phyloP scores from a whole-genome alignment of 2,888 invertebrate species.

The Lithophane ornitopus region DNA sequence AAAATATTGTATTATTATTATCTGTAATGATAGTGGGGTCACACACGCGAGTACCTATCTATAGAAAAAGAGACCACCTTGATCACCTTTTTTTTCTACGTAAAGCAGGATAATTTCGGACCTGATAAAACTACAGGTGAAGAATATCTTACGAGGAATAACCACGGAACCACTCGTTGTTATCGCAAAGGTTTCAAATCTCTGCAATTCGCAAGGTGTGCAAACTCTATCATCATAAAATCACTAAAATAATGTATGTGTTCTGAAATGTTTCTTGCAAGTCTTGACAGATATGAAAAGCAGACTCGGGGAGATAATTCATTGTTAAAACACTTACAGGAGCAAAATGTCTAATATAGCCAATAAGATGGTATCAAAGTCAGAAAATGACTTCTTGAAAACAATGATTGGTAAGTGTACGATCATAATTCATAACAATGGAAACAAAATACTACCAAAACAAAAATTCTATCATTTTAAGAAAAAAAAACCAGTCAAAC shows the following conservation, averaged over 20 bases:
- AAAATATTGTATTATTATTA: constrained; percentile 36
- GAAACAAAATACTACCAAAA: not conserved
- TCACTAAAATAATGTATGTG: constrained; percentile 17
- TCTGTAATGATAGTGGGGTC: constrained; percentile 41
- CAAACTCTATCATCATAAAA: constrained; percentile 18
- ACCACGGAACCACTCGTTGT: not conserved
- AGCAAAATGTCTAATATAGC: not conserved
- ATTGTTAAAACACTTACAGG: not conserved
- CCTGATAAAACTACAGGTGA: constrained; percentile 19
- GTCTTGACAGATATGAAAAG: too few relatives aligned
- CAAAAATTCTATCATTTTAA: not conserved
- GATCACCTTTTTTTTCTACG: constrained; percentile 5
- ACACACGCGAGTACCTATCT: constrained; percentile 43
- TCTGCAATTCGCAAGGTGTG: not conserved
- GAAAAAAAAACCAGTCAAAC: not conserved
- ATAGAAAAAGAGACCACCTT: constrained; percentile 53
- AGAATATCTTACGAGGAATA: constrained; percentile 6
- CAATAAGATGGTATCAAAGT: not conserved
- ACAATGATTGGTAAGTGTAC: not conserved
- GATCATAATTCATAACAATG: not conserved
- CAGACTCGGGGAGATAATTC: not conserved
- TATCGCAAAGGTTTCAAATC: not conserved
- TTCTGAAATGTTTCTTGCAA: not conserved
- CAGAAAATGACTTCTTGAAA: not conserved
- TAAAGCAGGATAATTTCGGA: not conserved